Conservation (phyloP, 2,797 vertebrate species). For the Oryzias sinensis region DNA sequence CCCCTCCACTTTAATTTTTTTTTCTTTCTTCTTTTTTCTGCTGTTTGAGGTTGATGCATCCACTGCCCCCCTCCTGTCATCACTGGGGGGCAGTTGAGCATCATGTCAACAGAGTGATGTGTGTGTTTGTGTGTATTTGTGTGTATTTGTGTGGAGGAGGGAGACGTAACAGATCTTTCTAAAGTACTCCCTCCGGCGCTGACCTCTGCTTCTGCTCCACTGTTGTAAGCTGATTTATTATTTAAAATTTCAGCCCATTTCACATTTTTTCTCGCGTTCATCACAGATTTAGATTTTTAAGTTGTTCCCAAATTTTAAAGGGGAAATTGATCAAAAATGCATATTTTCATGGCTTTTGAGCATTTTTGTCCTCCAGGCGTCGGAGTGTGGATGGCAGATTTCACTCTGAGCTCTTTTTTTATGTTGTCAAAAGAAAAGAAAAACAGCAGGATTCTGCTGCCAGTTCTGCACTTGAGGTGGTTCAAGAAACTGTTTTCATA, state of each 20-base stretch:
- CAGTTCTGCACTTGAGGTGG: conserved; percentile 5
- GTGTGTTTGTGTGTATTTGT: not conserved
- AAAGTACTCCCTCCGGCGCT: conserved; percentile 23
- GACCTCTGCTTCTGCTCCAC: conserved; percentile 22
- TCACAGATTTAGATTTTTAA: conserved; percentile 7
- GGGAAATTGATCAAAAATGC: conserved; percentile 40
- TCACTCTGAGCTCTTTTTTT: conserved; percentile 4
- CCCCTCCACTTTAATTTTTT: not conserved
- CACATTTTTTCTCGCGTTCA: conserved; percentile 2
- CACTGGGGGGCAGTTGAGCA: conserved; percentile 10
- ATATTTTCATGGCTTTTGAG: conserved; percentile 20
- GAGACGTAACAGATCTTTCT: conserved; percentile 21
- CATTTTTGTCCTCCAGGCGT: conserved; percentile 23
- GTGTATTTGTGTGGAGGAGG: conserved; percentile 4
- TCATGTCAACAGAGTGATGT: conserved; percentile 5
- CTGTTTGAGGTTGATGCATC: conserved; percentile 18
- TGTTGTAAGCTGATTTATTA: conserved; percentile 15
- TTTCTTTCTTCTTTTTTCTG: not conserved
- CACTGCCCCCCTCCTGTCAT: conserved; percentile 15
- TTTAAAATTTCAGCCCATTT: conserved; percentile 7
- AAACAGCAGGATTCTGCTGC: conserved; percentile 18
- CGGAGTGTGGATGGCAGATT: conserved; percentile 12
- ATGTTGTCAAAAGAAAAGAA: conserved; percentile 24
- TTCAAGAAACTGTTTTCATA: too few species aligned
- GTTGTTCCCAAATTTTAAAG: too few species aligned